These are phyloP conservation scores for Dermochelys coriacea DNA, from an alignment of 2,797 vertebrate genomes.

Conservation along the genomic window DNA sequence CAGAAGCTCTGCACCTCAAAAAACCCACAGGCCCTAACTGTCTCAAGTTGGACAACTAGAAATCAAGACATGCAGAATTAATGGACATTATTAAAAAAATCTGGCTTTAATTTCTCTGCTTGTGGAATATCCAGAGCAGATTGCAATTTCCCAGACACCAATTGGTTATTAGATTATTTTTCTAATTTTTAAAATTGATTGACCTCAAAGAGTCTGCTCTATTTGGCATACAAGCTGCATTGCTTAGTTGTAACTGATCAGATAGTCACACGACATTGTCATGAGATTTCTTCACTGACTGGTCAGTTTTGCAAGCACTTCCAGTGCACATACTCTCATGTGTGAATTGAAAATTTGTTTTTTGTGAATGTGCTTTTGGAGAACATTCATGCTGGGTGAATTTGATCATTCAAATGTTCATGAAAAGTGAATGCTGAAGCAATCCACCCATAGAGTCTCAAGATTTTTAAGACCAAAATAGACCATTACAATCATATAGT, in stretches of 20 bases:
- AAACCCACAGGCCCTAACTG: background rate
- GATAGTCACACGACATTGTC: background rate
- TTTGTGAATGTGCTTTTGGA: background rate
- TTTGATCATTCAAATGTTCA: background rate
- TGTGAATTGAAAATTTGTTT: background rate
- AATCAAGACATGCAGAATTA: background rate
- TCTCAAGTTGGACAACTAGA: background rate
- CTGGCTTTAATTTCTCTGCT: fast-evolving
- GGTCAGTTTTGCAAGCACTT: background rate
- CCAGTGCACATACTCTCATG: background rate
- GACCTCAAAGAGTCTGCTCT: background rate
- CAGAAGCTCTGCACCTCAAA: background rate
- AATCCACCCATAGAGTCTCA: background rate
- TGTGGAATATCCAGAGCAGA: background rate
- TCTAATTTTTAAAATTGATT: background rate
- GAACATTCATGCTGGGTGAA: background rate
- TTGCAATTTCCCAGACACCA: background rate
- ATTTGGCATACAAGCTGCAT: background rate
- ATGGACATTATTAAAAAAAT: background rate
- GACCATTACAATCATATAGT: background rate
- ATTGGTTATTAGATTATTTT: background rate
- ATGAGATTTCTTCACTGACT: background rate
- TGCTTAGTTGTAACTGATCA: background rate
- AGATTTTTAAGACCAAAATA: background rate
- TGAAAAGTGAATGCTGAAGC: background rate